Base-by-base conservation (phyloP, 2,113 vertebrate genomes). In the Etheostoma spectabile region DNA sequence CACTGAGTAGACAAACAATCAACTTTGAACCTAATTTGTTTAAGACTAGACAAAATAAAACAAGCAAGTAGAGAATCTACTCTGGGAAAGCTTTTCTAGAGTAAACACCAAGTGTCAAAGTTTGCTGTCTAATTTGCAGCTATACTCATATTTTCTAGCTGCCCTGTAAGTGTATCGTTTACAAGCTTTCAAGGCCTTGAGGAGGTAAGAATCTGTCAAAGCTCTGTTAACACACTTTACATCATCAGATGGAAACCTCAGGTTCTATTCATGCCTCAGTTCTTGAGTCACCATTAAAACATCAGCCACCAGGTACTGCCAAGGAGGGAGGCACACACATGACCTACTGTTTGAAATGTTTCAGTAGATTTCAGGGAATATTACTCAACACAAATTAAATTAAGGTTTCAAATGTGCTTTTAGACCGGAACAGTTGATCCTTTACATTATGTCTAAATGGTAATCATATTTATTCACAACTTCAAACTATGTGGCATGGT, bases 171-270 rank as follows among this genome's bases (percentile, higher is more conserved):
- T 14, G 8, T 38, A 38, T 18, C 1, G 14, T 22, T 66, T 33
- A 35, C 14, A 69, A 38, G 46, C 21, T 38, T 68, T 49, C 5
- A 49, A 74, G 35, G 1, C 55, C 21, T 2, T 52, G 51, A 60
- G 33, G 22, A 57, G 60, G 48, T 33, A 7, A 16, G 19, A 46
- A 55, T 59, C 79, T 83, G 76, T 85, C 46, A 83, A 38, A 64
- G 24, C 7, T 73, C 77, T 88, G 80, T 80, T 72, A 80, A 62
- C 86, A 73, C 71, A 45, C 66, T 73, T 77, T 78, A 90, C 86
- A 62, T 89, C 69, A 90, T 74, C 78, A 35, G 11, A 79, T 71
- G 68, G 82, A 86, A 77, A 81, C 7, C 59, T 61, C 22, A 49
- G 42, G 51, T 83, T 67, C 74, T 71, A 77, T 82, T 71, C 85